phyloP scores from a whole-genome alignment of 2,888 invertebrate species.

The Griposia aprilina region DNA sequence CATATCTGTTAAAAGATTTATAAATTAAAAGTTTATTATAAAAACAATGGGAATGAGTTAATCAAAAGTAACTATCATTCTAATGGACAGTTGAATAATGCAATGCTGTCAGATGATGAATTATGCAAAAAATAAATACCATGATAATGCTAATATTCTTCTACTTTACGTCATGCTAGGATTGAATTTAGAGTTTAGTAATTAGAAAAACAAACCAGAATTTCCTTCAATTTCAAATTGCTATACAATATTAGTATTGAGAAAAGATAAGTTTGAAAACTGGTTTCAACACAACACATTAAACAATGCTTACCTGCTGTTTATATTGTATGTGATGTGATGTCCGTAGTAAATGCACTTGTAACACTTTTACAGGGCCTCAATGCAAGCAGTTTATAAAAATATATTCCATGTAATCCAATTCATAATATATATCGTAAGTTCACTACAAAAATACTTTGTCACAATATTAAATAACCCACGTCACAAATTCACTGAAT shows the following conservation, averaged over 20 bases:
- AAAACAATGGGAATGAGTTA: constrained; percentile 19
- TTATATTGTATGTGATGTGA: constrained; percentile 15
- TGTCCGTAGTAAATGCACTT: constrained; percentile 38
- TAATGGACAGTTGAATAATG: constrained; percentile 40
- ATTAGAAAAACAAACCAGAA: not conserved
- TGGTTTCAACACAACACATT: constrained; percentile 22
- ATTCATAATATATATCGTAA: constrained; percentile 45
- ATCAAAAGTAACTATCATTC: constrained; percentile 40
- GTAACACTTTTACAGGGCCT: constrained; percentile 6
- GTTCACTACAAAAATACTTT: constrained; percentile 40
- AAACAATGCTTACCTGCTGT: constrained; percentile 45
- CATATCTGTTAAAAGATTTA: not conserved
- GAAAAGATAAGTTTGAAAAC: constrained; percentile 32
- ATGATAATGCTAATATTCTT: not conserved
- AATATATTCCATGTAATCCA: constrained; percentile 38
- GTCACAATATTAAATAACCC: constrained; percentile 20
- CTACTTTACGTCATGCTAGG: not conserved
- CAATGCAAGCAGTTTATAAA: constrained; percentile 48
- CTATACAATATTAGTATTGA: not conserved
- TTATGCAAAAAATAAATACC: constrained; percentile 20
- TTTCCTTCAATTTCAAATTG: not conserved
- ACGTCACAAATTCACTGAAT: constrained; percentile 46
- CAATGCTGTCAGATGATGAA: constrained; percentile 26
- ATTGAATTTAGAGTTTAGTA: constrained; percentile 1
- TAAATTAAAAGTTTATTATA: constrained; percentile 21